Evolutionary conservation across 2,888 invertebrate species (phyloP).

Genomic region (Lasius fuliginosus): DNA sequence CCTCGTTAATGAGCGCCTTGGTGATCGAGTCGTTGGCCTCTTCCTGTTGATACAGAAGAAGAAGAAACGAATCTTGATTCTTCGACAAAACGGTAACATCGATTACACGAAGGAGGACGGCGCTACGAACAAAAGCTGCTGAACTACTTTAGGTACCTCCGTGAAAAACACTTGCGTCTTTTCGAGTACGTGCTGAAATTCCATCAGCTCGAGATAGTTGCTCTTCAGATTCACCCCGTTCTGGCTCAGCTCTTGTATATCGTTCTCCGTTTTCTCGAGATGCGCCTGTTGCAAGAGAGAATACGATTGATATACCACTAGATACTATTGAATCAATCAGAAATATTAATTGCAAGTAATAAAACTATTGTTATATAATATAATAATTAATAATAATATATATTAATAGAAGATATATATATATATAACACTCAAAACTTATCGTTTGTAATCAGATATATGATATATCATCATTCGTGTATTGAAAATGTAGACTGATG

Average conservation of each 20-base stretch:
- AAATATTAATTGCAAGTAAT: conserved; percentile 1
- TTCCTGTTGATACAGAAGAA: conserved; percentile 88
- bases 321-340: neutral
- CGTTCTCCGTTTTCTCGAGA: conserved; percentile 98
- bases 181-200: conserved; percentile 95
- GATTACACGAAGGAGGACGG: conserved; percentile 78
- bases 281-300: conserved; percentile 89
- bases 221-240: conserved; percentile 97
- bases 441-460: neutral
- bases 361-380: neutral
- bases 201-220: conserved; percentile 96
- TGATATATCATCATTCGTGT: neutral
- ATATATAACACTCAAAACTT: neutral
- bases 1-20: conserved; percentile 88
- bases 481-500: neutral
- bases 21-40: conserved; percentile 89
- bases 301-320: neutral
- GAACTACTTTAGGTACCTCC: conserved; percentile 87
- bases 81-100: conserved; percentile 84
- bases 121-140: conserved; percentile 73
- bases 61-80: conserved; percentile 84
- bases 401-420: neutral
- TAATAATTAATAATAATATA: neutral
- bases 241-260: conserved; percentile 96
- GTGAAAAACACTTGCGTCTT: conserved; percentile 97